phyloP scores from a whole-genome alignment of 2,113 vertebrate species.

The Sceloporus undulatus region DNA sequence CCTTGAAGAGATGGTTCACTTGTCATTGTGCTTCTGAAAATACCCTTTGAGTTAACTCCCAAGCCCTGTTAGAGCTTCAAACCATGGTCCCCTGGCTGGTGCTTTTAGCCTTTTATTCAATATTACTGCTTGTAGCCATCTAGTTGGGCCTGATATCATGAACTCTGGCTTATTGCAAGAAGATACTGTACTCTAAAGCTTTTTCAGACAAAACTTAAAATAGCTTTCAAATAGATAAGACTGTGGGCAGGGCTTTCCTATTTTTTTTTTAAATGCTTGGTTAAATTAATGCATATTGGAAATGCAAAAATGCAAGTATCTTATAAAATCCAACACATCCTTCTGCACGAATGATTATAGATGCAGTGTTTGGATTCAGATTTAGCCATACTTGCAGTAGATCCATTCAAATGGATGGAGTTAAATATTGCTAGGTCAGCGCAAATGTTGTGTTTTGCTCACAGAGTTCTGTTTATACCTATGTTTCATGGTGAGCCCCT shows the following conservation, averaged over 20 bases:
- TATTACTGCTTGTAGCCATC: not conserved
- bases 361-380: not conserved
- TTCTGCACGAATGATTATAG: not conserved
- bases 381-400: not conserved
- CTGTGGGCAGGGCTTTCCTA: not conserved
- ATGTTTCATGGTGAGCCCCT: not conserved
- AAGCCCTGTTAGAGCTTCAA: not conserved
- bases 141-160: not conserved
- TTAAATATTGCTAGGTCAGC: not conserved
- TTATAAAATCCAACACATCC: not conserved
- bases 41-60: not conserved
- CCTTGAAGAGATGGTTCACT: not conserved
- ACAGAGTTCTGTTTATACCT: not conserved
- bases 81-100: not conserved
- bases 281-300: not conserved
- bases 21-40: not conserved
- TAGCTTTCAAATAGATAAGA: not conserved
- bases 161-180: not conserved
- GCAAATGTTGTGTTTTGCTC: not conserved
- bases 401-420: not conserved
- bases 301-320: not conserved
- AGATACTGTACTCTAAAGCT: not conserved
- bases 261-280: not conserved
- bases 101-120: not conserved
- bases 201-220: not conserved